These are phyloP conservation scores for Gymnorhina tibicen DNA, from an alignment of 2,113 vertebrate genomes.

Conservation along the genomic window DNA sequence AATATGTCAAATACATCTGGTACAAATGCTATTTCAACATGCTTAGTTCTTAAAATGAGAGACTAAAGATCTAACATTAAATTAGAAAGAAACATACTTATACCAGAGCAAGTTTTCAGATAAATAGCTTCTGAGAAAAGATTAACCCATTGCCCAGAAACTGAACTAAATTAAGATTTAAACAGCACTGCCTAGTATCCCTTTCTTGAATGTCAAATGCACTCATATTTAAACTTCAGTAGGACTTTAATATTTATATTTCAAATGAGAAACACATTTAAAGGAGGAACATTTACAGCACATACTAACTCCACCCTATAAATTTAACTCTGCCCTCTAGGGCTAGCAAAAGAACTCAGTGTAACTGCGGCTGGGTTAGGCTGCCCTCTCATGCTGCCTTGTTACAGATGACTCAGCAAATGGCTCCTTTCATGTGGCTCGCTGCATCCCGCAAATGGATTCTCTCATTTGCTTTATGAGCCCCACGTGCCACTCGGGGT, in stretches of 20 bases:
- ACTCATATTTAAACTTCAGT: background rate
- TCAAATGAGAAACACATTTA: conserved; percentile 56
- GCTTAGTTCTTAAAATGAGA: background rate
- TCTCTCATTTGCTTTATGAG: conserved; percentile 6
- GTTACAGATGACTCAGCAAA: background rate
- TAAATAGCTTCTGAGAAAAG: background rate
- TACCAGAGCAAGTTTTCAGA: background rate
- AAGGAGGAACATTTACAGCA: background rate
- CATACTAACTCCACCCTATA: conserved; percentile 1
- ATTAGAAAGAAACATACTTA: background rate
- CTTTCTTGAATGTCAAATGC: conserved; percentile 3
- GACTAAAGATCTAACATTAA: background rate
- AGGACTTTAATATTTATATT: conserved; percentile 51
- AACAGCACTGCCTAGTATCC: background rate
- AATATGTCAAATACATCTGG: background rate
- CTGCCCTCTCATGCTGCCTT: conserved; percentile 45
- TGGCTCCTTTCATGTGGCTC: background rate
- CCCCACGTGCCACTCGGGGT: background rate
- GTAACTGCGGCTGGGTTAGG: background rate
- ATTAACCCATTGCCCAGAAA: background rate
- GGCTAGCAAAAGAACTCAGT: background rate
- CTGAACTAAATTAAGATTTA: conserved; percentile 17
- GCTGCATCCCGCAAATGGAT: background rate
- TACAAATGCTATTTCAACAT: background rate
- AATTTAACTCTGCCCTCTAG: conserved; percentile 49